These are phyloP conservation scores for Cheilosia urbana DNA, from an alignment of 2,888 invertebrate genomes.

Conservation along the genomic window DNA sequence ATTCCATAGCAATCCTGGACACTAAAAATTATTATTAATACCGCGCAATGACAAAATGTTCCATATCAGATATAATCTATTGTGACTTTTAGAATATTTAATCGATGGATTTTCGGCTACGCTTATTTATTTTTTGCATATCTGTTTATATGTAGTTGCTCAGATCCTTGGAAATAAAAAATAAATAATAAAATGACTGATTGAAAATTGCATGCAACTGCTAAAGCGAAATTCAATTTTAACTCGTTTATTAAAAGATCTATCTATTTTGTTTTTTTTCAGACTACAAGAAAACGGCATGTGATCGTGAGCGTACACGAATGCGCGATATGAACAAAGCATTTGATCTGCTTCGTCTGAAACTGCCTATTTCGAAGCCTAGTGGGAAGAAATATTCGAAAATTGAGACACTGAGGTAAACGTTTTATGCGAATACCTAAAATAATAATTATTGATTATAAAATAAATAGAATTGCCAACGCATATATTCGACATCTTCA, in stretches of 20 bases:
- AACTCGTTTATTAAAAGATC: background rate
- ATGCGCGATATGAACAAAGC: constrained; percentile 95
- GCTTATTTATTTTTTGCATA: too few relatives aligned
- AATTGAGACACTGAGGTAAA: constrained; percentile 91
- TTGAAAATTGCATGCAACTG: background rate
- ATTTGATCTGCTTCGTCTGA: constrained; percentile 90
- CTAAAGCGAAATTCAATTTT: background rate
- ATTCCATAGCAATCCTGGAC: too few relatives aligned
- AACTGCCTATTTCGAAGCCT: constrained; percentile 90
- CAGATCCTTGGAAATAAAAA: too few relatives aligned
- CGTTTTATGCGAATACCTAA: background rate
- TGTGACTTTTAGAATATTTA: too few relatives aligned
- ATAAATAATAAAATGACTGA: too few relatives aligned
- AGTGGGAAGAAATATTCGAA: constrained; percentile 94
- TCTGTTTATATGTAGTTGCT: too few relatives aligned
- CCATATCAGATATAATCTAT: too few relatives aligned
- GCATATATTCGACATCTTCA: constrained; percentile 91
- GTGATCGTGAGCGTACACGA: constrained; percentile 91
- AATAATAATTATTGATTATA: too few relatives aligned
- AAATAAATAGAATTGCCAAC: constrained; percentile 87
- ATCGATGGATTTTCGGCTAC: too few relatives aligned
- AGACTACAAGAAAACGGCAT: constrained; percentile 94
- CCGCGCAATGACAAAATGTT: too few relatives aligned
- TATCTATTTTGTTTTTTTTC: constrained; percentile 68
- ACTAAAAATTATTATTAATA: too few relatives aligned